phyloP scores from a whole-genome alignment of 2,888 invertebrate genomes.

The Scaptomyza reducta region DNA sequence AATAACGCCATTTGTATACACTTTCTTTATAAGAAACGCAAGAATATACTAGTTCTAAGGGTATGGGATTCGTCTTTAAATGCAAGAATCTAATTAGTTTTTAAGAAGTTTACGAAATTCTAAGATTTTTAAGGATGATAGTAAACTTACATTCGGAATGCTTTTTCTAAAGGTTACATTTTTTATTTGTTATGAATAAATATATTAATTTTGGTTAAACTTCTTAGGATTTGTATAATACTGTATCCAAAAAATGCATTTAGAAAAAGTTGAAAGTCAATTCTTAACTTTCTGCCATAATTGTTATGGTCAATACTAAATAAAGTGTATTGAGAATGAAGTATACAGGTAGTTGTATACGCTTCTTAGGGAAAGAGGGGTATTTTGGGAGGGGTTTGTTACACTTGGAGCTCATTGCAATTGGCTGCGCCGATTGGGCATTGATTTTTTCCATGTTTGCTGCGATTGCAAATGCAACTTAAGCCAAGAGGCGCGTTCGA shows the following conservation, averaged over 20 bases:
- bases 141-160: no score
- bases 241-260: no score
- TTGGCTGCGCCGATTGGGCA: conserved; percentile 63
- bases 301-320: neutral
- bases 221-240: no score
- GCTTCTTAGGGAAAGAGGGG: conserved; percentile 32
- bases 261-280: no score
- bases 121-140: no score
- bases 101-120: no score
- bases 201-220: no score
- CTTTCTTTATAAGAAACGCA: conserved; percentile 13
- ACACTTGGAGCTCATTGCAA: conserved; percentile 51
- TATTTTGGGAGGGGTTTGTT: neutral
- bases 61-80: no score
- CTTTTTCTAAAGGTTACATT: no score
- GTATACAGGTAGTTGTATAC: conserved; percentile 52
- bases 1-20: conserved; percentile 6
- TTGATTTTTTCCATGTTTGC: conserved; percentile 66
- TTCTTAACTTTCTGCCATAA: neutral
- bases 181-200: no score
- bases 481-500: conserved; percentile 61
- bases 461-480: conserved; percentile 69
- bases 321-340: conserved; percentile 20
- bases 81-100: no score
- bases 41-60: no score